Evolutionary conservation across 1,140 invertebrate species (phyloP).

Genomic region (Formica selysi): DNA sequence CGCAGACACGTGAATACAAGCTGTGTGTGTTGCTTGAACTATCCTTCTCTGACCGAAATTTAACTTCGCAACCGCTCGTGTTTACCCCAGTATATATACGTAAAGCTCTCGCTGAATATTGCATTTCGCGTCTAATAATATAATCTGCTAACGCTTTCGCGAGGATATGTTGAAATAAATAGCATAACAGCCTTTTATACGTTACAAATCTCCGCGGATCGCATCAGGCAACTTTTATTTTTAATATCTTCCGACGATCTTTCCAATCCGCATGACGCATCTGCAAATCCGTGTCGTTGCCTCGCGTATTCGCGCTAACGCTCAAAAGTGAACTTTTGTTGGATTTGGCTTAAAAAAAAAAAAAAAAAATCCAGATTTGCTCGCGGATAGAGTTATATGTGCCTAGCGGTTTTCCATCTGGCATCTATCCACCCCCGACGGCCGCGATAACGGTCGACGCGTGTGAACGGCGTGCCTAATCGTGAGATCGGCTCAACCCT

Average conservation of each 20-base stretch:
- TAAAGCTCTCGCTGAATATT: constrained; percentile 30
- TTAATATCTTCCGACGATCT: constrained; percentile 48
- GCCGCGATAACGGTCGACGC: constrained; percentile 32
- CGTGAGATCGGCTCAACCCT: constrained; percentile 77
- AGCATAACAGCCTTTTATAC: not conserved
- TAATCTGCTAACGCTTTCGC: constrained; percentile 24
- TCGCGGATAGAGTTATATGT: constrained; percentile 20
- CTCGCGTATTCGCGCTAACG: not conserved
- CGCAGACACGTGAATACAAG: constrained; percentile 1
- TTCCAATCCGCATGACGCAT: constrained; percentile 25
- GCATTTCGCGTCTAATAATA: constrained; percentile 17
- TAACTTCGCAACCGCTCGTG: constrained; percentile 32
- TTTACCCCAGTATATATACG: not conserved
- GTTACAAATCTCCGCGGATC: not conserved
- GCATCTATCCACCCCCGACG: constrained; percentile 31
- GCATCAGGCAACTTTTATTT: constrained; percentile 20
- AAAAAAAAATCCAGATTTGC: constrained; percentile 32
- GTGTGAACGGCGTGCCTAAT: constrained; percentile 75
- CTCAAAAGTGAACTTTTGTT: constrained; percentile 22
- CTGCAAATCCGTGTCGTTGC: constrained; percentile 20
- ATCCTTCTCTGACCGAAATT: constrained; percentile 27
- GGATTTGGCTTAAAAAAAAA: constrained; percentile 6
- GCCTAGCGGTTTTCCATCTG: not conserved
- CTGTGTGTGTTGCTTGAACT: constrained; percentile 21
- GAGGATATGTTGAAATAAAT: constrained; percentile 10